Evolutionary conservation across 1,140 invertebrate species (phyloP), one percentile per base, ranked within the genome.

Genomic region (Ostrea edulis): DNA sequence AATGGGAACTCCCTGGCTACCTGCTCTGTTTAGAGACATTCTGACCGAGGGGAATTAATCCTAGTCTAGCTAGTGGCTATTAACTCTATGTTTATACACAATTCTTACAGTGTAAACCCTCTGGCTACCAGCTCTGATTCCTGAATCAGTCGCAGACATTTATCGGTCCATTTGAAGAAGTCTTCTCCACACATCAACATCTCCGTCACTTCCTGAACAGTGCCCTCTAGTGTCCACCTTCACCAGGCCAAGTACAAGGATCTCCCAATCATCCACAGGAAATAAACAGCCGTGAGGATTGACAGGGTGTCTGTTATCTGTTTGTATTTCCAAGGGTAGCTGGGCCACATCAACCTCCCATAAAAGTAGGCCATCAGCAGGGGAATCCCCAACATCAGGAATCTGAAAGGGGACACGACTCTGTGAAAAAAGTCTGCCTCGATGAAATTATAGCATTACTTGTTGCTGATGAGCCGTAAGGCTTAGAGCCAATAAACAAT

Each of bases 21-120:
- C 35, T 44, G 35, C 35, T 44, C 35, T 44, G 35, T 44, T 44
- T 44, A 2, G 35, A 5, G 35, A 44, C 5, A 44, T 44, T 5
- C 35, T 44, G 35, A 44, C 35, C 5, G 35, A 44, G 35, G 35
- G 35, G 5, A 44, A n/a, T n/a, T n/a, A 44, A 2, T 44, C 35
- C 35, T 44, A 44, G 35, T 44, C 35, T 44, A n/a, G n/a, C 35
- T 44, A 44, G 1, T 44, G 35, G 35, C 35, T 44, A 44, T 44
- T 5, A 44, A 44, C 1, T 2, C 1, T 44, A 44, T 44, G 35
- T 44, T 44, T 44, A 44, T 5, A 44, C 5, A 44, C n/a, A n/a
- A n/a, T n/a, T n/a, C n/a, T n/a, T n/a, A n/a, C n/a, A 91, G 51
- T 25, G 90, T 91, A 83, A 91, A 91, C 17, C 90, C 90, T 62